Evolutionary conservation across 2,888 invertebrate genomes (phyloP).

Genomic region (Cloeon dipterum): DNA sequence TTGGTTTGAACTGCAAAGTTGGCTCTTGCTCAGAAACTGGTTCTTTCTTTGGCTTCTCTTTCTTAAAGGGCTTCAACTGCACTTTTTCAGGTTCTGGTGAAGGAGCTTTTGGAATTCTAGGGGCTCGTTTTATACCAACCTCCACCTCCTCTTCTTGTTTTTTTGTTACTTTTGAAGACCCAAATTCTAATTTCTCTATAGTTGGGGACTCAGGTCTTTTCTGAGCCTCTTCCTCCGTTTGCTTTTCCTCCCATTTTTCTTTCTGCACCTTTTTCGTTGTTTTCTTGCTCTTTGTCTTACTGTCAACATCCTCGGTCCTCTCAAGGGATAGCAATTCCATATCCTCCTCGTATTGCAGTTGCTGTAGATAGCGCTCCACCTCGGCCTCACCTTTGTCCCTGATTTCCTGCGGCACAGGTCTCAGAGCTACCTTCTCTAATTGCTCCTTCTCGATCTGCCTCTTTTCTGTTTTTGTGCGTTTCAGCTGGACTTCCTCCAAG

Average conservation of each 20-base stretch:
- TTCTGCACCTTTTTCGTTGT: background rate
- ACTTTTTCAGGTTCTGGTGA: slow-evolving; percentile 9
- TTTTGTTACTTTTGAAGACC: slow-evolving; percentile 4
- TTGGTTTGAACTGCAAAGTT: slow-evolving; percentile 10
- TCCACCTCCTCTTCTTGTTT: slow-evolving; percentile 1
- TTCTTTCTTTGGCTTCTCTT: slow-evolving; percentile 12
- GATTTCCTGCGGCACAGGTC: slow-evolving; percentile 3
- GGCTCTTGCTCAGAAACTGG: slow-evolving; percentile 7
- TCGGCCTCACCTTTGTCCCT: background rate
- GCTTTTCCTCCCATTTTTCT: slow-evolving; percentile 1
- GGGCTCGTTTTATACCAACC: slow-evolving; percentile 8
- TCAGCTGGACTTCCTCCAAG: slow-evolving; percentile 8
- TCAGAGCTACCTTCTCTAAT: slow-evolving; percentile 10
- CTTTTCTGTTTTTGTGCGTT: slow-evolving; percentile 13
- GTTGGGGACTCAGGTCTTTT: slow-evolving; percentile 1
- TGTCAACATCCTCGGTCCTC: background rate
- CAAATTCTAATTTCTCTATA: slow-evolving; percentile 5
- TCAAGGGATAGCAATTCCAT: slow-evolving; percentile 1
- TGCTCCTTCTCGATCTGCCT: slow-evolving; percentile 12
- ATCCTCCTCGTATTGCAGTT: slow-evolving; percentile 5
- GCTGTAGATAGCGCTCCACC: slow-evolving; percentile 1
- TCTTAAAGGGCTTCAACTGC: slow-evolving; percentile 13
- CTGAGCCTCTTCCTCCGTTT: slow-evolving; percentile 3
- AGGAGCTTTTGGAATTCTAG: slow-evolving; percentile 6
- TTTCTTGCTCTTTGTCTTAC: background rate